phyloP scores from a whole-genome alignment of 35 echinoderm and acorn worm genomes.

The Stichopus chloronotus region DNA sequence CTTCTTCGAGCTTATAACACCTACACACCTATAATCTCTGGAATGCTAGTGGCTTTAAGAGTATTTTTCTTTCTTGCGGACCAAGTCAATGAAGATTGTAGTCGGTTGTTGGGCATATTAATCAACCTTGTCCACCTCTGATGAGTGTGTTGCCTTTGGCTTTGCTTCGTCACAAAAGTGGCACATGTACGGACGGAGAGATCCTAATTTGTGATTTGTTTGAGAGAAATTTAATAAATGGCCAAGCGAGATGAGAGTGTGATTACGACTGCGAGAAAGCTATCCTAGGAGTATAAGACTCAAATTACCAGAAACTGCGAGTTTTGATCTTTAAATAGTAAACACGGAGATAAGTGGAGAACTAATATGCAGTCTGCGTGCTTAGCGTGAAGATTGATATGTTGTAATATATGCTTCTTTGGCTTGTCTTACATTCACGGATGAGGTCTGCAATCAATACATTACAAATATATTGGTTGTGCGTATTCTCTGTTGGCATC shows the following conservation, averaged over 20 bases:
- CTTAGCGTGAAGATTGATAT: no score
- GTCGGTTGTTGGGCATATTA: not conserved
- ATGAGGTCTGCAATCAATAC: no score
- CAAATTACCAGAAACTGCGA: no score
- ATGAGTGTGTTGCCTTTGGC: not conserved
- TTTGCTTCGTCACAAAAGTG: not conserved
- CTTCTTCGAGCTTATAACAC: not conserved
- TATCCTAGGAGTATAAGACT: not conserved
- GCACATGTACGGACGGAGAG: not conserved
- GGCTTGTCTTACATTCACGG: no score
- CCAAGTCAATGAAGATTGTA: not conserved
- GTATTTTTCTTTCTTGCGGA: not conserved
- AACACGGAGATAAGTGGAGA: no score
- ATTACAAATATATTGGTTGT: no score
- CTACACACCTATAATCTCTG: not conserved
- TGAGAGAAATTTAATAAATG: not conserved
- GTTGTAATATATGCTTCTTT: no score
- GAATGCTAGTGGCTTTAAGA: not conserved
- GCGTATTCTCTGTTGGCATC: no score
- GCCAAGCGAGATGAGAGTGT: not conserved
- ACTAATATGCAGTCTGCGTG: no score
- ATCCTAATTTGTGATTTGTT: not conserved
- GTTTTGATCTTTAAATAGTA: no score
- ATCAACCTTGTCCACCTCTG: not conserved
- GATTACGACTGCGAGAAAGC: not conserved